Evolutionary conservation across 2,888 invertebrate species (phyloP), one percentile per base, ranked within the genome.

Genomic region (Cephus runcator): DNA sequence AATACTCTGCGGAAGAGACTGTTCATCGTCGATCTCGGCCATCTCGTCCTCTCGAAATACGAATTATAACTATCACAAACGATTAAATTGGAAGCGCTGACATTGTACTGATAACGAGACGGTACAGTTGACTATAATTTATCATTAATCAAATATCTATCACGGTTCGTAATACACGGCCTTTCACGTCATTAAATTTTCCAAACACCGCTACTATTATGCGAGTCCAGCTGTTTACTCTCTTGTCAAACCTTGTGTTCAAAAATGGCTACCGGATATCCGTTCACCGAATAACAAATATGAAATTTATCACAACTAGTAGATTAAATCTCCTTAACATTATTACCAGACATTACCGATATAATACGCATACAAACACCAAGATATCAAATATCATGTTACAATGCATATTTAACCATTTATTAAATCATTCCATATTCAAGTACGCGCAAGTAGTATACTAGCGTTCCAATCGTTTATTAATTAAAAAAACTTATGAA

Each of bases 1-100:
- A 80, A 93, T 93, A 85, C 93, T 93, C 80, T 91, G 92, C 9
- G 93, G 92, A 80, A 92, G 86, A 75, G 85, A 83, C 33, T 81
- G 85, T 77, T 89, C 87, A 34, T 88, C 87, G 75, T 85, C 86
- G 73, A 84, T 83, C 77, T 90, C 87, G 81, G 88, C 88, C 88
- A 90, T 91, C 81, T 87, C 85, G 79, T 73, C 34, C 15, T 56
- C 56, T 56, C 15, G 23, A 56, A 56, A 56, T 23, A 23, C 56
- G 6, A 56, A 34, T 71, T 69, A 56, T 23, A 9, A 23, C 1
- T 56, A 56, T 56, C 9, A 23, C 23, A 23, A 56, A 56, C 9
- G 56, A 56, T 56, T 56, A 56, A 56, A 56, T 23, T 56, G 2
- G 56, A 23, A 56, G 23, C 23, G 56, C 15, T 56, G 9, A 56